Base-by-base conservation (phyloP, 2,113 vertebrate genomes). In the Oreocharis arfaki region DNA sequence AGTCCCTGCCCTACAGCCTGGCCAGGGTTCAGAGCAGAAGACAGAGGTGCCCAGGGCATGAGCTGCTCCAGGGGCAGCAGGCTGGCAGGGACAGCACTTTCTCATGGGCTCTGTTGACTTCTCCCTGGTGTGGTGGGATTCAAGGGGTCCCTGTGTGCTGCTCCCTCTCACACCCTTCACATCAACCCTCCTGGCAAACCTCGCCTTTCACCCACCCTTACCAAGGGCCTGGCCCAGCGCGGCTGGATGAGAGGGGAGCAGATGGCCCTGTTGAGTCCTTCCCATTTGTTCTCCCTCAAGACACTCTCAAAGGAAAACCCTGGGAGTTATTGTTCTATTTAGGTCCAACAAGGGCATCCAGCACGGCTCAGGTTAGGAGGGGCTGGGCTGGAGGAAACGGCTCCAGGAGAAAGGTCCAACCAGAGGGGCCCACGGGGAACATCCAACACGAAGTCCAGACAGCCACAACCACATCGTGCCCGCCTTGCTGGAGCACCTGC, bases 201-300 rank as follows among this genome's bases (percentile, higher is more conserved):
- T 60, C 8, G 0, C 49, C 49, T 37, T 41, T 69, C 91, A 88
- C 22, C 86, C 89, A 90, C 55, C 71, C 50, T 84, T 73, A 23
- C 32, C 28, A 6, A 65, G 70, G 46, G 91, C 74, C 69, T 67
- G 65, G 84, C 68, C 59, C 80, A 76, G 41, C 11, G 3, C 4
- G 30, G 74, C 75, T 41, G n/a, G 93, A 95, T 94, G 96, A 91
- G 93, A 96, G 91, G 91, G 91, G 91, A 90, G 79, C 89, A 80
- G 63, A 88, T 74, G 50, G 27, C 22, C 67, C 1, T 0, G 28
- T 52, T 5, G 10, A 83, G 55, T 73, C 84, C 59, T 92, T 94
- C 89, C 91, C 67, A 80, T 84, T 57, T 90, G 44, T 57, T 53
- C 59, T 92, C 86, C 67, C 86, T 90, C 41, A 80, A 60, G 93